Base-by-base conservation (phyloP, 2,888 invertebrate genomes). In the Idaea straminata region DNA sequence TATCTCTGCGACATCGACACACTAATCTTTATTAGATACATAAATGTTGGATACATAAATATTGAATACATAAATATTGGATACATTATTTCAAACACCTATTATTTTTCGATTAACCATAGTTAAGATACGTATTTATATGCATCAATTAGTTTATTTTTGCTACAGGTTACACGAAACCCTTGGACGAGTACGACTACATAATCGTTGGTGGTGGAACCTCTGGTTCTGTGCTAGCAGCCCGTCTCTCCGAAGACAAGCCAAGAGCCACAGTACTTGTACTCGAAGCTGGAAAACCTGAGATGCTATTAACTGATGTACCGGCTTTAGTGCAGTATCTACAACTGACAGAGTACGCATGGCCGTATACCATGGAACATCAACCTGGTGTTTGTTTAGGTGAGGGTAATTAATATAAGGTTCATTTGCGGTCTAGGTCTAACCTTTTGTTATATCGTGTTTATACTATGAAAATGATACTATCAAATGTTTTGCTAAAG, bases 131-230 rank as follows among this genome's bases (percentile, higher is more conserved):
- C 25, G 25, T 25, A 25, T 25, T 25, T 25, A 25, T 25, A 25
- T 25, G 7, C 4, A 47, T 10, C 47, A 4, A 47, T 47, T 13
- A 13, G 5, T 4, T 7, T 47, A 47, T 47, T 47, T 36, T 47
- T 47, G 47, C 47, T 83, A 3, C 77, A 89, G 89, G 88, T 38
- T 83, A 75, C 67, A 76, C 73, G 3, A 72, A 76, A 66, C 83
- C 87, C 0, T 74, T 87, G 15, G 87, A 91, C 5, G 92, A 92
- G 81, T 96, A 95, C 80, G 96, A 96, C 77, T 96, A 95, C 74
- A 89, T 96, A 4, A 88, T 96, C 34, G 91, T 96, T 0, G 96
- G 96, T 0, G 95, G 95, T 0, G 96, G 96, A 0, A 94, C 96
- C 0, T 95, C 95, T 0, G 96, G 96, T 0, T 94, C 96, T 0